Evolutionary conservation across 2,888 invertebrate species (phyloP).

Genomic region (Magallana nippona): DNA sequence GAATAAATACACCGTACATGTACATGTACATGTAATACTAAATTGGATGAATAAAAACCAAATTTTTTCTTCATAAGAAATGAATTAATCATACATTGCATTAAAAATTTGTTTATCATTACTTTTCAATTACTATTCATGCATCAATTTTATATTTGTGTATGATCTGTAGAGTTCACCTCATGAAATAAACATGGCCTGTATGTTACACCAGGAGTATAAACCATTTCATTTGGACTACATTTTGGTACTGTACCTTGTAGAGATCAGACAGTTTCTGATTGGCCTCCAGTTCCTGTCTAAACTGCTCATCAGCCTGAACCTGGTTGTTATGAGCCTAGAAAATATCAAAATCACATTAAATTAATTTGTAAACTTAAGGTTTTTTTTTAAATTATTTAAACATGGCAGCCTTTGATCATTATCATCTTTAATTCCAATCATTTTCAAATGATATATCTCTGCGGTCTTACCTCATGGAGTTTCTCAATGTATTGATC

Average conservation of each 20-base stretch:
- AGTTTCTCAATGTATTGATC: constrained; percentile 87
- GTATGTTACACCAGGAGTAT: neutral
- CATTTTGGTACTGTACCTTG: constrained; percentile 82
- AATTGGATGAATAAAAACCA: no score
- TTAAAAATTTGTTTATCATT: no score
- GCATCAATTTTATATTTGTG: no score
- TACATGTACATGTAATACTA: no score
- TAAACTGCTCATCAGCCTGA: constrained; percentile 86
- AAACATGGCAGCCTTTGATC: no score
- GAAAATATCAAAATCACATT: constrained; percentile 37
- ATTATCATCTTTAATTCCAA: neutral
- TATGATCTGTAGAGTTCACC: no score
- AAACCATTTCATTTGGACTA: neutral
- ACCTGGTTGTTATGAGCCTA: constrained; percentile 86
- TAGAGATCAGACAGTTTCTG: constrained; percentile 91
- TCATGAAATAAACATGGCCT: neutral
- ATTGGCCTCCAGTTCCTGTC: constrained; percentile 91
- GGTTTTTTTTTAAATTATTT: no score
- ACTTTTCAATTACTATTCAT: no score
- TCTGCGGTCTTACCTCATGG: constrained; percentile 81
- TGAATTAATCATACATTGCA: no score
- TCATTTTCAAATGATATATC: neutral
- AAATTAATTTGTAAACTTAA: neutral
- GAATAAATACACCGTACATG: no score
- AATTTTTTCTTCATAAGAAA: no score